These are phyloP conservation scores for Acronicta aceris DNA, from an alignment of 2,888 invertebrate species.

Conservation along the genomic window DNA sequence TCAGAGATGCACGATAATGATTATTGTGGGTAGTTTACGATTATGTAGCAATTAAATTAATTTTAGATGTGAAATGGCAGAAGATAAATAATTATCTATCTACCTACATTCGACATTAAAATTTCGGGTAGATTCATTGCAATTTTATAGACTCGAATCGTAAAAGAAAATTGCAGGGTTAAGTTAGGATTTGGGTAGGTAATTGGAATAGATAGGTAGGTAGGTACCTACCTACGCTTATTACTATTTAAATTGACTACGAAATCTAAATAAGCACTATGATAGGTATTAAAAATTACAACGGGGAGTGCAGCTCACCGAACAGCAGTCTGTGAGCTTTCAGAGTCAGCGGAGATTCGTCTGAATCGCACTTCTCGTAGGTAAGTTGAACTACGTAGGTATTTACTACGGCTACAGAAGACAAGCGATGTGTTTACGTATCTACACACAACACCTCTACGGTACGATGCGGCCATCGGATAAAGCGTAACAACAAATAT, in stretches of 20 bases:
- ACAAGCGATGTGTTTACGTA: conserved; percentile 24
- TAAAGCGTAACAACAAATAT: conserved; percentile 49
- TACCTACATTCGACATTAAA: no score
- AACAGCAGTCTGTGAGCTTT: conserved; percentile 29
- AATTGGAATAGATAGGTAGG: neutral
- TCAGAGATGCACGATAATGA: conserved; percentile 28
- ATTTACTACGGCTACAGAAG: conserved; percentile 21
- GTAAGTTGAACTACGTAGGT: neutral
- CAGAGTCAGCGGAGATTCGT: conserved; percentile 13
- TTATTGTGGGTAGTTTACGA: conserved; percentile 24
- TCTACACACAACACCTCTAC: conserved; percentile 37
- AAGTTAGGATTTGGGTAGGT: neutral
- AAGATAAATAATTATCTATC: neutral
- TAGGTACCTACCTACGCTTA: conserved; percentile 7
- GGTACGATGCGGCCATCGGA: conserved; percentile 39
- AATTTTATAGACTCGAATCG: no score
- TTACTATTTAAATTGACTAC: conserved; percentile 8
- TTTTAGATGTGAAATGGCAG: neutral
- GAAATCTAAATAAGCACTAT: conserved; percentile 14
- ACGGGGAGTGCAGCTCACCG: neutral
- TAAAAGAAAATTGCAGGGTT: no score
- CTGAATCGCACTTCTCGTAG: neutral
- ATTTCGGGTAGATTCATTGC: no score
- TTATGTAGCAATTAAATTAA: neutral
- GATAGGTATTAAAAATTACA: neutral